Evolutionary conservation across 2,888 invertebrate genomes (phyloP).

Genomic region (Sminthurides aquaticus): DNA sequence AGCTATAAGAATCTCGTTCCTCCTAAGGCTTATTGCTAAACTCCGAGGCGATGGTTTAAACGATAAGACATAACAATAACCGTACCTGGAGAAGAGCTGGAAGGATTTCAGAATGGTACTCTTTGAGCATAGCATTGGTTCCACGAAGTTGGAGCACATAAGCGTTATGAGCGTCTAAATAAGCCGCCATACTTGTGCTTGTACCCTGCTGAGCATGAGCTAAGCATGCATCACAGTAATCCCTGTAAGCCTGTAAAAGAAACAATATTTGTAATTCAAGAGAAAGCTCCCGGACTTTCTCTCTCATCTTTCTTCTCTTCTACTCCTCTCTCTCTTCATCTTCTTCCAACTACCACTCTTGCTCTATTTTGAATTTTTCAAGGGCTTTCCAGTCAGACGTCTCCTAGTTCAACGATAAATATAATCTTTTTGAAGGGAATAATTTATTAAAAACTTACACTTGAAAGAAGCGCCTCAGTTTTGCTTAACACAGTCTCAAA

Average conservation of each 20-base stretch:
- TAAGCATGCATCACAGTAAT: constrained; percentile 77
- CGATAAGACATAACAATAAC: neutral
- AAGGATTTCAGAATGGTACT: constrained; percentile 75
- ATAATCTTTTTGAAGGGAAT: too few species aligned
- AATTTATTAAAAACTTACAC: constrained; percentile 52
- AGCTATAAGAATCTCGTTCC: too few species aligned
- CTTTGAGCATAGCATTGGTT: constrained; percentile 85
- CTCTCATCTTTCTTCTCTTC: too few species aligned
- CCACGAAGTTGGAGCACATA: constrained; percentile 88
- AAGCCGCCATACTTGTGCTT: constrained; percentile 56
- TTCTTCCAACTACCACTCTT: too few species aligned
- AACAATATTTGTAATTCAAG: neutral
- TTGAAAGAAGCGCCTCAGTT: constrained; percentile 69
- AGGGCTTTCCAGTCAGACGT: too few species aligned
- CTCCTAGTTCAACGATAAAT: too few species aligned
- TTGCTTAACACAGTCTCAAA: constrained; percentile 80
- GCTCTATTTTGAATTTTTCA: too few species aligned
- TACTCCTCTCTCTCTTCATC: too few species aligned
- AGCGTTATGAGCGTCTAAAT: constrained; percentile 86
- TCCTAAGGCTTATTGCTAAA: too few species aligned
- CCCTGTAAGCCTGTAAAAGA: constrained; percentile 67
- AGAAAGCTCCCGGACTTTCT: neutral
- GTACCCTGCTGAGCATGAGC: constrained; percentile 64
- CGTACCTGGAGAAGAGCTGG: constrained; percentile 72
- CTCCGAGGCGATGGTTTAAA: neutral